A percentile compares a stretch with the other conserved stretches of the same genome.
Conservation (phyloP, 1,140 invertebrate genomes). For the Heliconius hermathena region DNA sequence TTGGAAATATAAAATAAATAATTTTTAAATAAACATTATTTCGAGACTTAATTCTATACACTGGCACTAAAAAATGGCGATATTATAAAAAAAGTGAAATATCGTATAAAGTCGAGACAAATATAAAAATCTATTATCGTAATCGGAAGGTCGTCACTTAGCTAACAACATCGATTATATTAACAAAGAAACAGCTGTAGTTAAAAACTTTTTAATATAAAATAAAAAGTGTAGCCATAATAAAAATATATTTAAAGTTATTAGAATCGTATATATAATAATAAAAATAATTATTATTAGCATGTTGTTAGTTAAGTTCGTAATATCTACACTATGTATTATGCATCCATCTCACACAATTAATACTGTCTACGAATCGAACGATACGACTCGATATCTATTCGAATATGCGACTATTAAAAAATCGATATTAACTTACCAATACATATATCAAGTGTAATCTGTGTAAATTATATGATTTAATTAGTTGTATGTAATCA, state of each 20-base stretch:
- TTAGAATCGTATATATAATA: neutral
- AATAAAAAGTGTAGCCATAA: neutral
- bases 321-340: slow-evolving; percentile 30
- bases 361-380: slow-evolving; percentile 61
- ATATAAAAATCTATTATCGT: slow-evolving; percentile 30
- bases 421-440: neutral
- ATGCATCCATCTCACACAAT: slow-evolving; percentile 64
- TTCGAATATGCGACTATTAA: slow-evolving; percentile 31
- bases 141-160: slow-evolving; percentile 18
- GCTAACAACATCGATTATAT: slow-evolving; percentile 4
- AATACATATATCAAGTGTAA: neutral
- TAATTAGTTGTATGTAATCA: neutral
- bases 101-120: slow-evolving; percentile 24
- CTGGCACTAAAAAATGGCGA: slow-evolving; percentile 57
- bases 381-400: slow-evolving; percentile 39
- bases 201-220: neutral
- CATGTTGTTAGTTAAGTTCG: slow-evolving; percentile 10
- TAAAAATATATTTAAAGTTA: neutral
- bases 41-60: slow-evolving; percentile 50
- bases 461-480: neutral
- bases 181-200: neutral
- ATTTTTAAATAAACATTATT: slow-evolving; percentile 53
- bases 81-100: slow-evolving; percentile 36
- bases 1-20: slow-evolving; percentile 64
- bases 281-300: slow-evolving; percentile 4